Evolutionary conservation across 2,888 invertebrate genomes (phyloP).

Genomic region (Drepana falcataria): DNA sequence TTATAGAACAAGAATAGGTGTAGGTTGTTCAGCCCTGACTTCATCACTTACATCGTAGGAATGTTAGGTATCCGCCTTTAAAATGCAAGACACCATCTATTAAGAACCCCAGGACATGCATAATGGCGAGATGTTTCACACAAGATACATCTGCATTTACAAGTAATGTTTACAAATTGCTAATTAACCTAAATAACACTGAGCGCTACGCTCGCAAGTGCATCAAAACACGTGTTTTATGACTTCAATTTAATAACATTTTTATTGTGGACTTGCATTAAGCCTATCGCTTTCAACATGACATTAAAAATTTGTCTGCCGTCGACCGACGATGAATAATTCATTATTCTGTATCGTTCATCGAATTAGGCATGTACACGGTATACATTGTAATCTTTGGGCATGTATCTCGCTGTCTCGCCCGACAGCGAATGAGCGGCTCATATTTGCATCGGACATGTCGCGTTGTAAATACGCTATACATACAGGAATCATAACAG

Average conservation of each 20-base stretch:
- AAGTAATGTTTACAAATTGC: slow-evolving; percentile 22
- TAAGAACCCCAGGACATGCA: too few species aligned
- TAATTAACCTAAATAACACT: slow-evolving; percentile 37
- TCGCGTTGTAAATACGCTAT: too few species aligned
- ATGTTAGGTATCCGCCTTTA: too few species aligned
- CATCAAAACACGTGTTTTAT: slow-evolving; percentile 24
- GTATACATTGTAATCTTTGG: slow-evolving; percentile 46
- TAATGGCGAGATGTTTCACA: too few species aligned
- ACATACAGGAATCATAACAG: too few species aligned
- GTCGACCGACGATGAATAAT: slow-evolving; percentile 54
- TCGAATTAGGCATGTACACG: slow-evolving; percentile 47
- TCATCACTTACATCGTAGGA: too few species aligned
- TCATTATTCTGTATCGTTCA: slow-evolving; percentile 47
- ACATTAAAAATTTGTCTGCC: slow-evolving; percentile 45
- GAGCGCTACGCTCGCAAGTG: slow-evolving; percentile 18
- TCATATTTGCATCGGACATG: too few species aligned
- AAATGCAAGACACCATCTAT: too few species aligned
- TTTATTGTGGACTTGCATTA: slow-evolving; percentile 30
- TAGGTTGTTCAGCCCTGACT: too few species aligned
- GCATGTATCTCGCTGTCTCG: too few species aligned
- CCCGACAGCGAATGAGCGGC: too few species aligned
- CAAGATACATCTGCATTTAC: slow-evolving; percentile 13
- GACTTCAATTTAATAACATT: slow-evolving; percentile 20
- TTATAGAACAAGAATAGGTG: too few species aligned
- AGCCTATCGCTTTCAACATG: slow-evolving; percentile 24